Percentiles rank a stretch among this genome's conserved stretches.
These are phyloP conservation scores for Trachelus iudaicus DNA, from an alignment of 2,888 invertebrate species.

Conservation along the genomic window DNA sequence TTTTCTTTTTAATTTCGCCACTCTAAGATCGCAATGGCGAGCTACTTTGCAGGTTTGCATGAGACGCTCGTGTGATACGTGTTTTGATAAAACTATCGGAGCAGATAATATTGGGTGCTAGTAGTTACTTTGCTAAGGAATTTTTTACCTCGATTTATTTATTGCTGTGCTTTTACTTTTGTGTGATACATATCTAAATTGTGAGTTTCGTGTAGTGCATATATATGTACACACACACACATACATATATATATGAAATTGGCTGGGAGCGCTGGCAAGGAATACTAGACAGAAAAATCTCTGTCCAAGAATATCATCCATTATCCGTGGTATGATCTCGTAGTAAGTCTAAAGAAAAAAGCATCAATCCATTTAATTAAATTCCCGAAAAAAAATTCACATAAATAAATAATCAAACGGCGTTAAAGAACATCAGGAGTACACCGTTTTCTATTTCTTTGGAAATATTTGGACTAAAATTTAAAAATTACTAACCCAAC, in stretches of 20 bases:
- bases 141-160: background rate
- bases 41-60: background rate
- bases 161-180: background rate
- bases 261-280: background rate
- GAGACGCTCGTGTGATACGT: background rate
- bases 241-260: background rate
- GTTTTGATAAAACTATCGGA: background rate
- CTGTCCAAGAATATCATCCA: background rate
- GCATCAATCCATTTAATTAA: background rate
- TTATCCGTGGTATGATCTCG: background rate
- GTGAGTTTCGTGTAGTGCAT: background rate
- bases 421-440: background rate
- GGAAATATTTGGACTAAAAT: background rate
- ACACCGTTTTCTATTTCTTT: background rate
- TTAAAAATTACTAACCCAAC: background rate
- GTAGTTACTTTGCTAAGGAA: background rate
- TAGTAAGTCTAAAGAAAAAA: background rate
- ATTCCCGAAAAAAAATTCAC: background rate
- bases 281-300: background rate
- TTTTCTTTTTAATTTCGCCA: background rate
- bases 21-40: background rate
- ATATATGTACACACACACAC: too few species aligned
- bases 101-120: background rate
- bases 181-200: background rate
- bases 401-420: background rate